Evolutionary conservation across 1,140 invertebrate genomes (phyloP).

Genomic region (Nephila pilipes): DNA sequence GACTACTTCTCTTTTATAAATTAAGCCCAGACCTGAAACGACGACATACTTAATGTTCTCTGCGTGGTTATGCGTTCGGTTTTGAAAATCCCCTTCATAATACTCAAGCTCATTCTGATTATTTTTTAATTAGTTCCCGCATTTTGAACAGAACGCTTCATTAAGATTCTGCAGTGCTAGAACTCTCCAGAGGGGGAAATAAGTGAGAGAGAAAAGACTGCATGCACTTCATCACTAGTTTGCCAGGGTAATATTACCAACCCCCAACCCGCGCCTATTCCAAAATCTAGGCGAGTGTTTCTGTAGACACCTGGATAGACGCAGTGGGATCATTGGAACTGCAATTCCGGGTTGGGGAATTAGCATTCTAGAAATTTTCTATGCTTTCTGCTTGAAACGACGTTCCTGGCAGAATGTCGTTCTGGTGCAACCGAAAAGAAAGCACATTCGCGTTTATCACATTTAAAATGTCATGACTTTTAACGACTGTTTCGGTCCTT

Average conservation of each 20-base stretch:
- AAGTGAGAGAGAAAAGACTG: not conserved
- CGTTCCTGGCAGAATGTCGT: not conserved
- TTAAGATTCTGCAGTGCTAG: not conserved
- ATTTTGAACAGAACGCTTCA: slow-evolving; percentile 32
- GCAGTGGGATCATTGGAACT: not conserved
- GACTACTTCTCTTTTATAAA: not conserved
- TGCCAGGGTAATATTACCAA: not conserved
- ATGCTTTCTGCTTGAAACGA: not conserved
- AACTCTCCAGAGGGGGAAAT: not conserved
- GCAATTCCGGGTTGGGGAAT: slow-evolving; percentile 22
- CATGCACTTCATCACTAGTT: not conserved
- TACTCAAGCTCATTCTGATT: slow-evolving; percentile 41
- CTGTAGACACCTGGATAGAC: not conserved
- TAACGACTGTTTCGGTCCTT: not conserved
- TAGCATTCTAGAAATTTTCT: not conserved
- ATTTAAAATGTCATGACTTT: slow-evolving; percentile 36
- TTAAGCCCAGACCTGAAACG: not conserved
- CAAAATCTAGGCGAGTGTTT: not conserved
- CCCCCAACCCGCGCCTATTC: not conserved
- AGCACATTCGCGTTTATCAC: not conserved
- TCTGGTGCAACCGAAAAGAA: not conserved
- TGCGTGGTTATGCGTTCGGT: not conserved
- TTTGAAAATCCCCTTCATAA: not conserved
- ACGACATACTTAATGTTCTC: slow-evolving; percentile 41
- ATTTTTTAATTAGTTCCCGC: slow-evolving; percentile 48